Evolutionary conservation across 2,888 invertebrate species (phyloP), one percentile per base, ranked within the genome.

Genomic region (Rhaphigaster nebulosa): DNA sequence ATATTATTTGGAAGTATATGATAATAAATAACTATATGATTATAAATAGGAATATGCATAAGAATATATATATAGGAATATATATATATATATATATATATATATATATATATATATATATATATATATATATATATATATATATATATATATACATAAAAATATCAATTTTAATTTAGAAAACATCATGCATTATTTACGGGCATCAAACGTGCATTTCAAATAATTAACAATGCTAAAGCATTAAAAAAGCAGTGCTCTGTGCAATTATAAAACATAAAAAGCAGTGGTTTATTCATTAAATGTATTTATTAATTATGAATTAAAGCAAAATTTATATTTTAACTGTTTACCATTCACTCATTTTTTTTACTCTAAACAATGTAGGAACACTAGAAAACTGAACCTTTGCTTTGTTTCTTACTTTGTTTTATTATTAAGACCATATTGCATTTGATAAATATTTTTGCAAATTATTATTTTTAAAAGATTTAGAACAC

Each of bases 231-330:
- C 4, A 15, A 34, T 70, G 34, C 20, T 34, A 34, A 70, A 70
- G 70, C 70, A 70, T 34, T 34, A 34, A 70, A n/a, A n/a, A n/a
- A 70, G 70, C 70, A 70, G 70, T 70, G 70, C 70, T 34, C 34
- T 60, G 70, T 70, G 70, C 34, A 70, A 34, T 34, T 1, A 70
- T 34, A 20, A 20, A 70, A 20, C 8, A 34, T 34, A n/a, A 4
- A 29, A 65, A 29, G 29, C n/a, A 29, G 34, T 20, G 1, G 15
- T 18, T 34, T 70, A 20, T 18, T 70, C 20, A 34, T 70, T 5
- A 70, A 70, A 70, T 29, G 20, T 70, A 34, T 20, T 12, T 60
- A 5, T 60, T 15, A 65, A 13, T 65, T 15, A 65, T 15, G 20
- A 34, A 34, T 20, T 12, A 6, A 18, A 34, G 20, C 18, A 34